Evolutionary conservation across 2,888 invertebrate genomes (phyloP).

Genomic region (Diogma glabrata): DNA sequence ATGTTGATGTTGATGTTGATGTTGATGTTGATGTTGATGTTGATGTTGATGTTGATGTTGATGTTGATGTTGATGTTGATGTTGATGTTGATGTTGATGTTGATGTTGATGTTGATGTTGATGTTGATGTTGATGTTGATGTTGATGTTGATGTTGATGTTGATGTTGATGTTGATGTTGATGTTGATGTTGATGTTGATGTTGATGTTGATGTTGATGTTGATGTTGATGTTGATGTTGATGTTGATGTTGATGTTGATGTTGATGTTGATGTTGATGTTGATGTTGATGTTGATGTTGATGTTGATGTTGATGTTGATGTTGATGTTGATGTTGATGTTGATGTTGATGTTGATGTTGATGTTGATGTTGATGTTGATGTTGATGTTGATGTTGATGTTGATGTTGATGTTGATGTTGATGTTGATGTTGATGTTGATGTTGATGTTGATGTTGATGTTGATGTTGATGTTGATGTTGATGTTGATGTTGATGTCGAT

Average conservation of each 20-base stretch:
- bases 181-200: conserved; percentile 12
- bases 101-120: conserved; percentile 12
- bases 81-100: conserved; percentile 11
- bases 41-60: conserved; percentile 12
- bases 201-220: conserved; percentile 11
- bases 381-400: conserved; percentile 12
- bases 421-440: conserved; percentile 12
- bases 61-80: conserved; percentile 11
- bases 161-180: conserved; percentile 12
- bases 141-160: conserved; percentile 12
- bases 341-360: conserved; percentile 12
- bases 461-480: conserved; percentile 12
- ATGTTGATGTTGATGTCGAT: too few relatives aligned
- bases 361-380: conserved; percentile 12
- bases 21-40: conserved; percentile 12
- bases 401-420: conserved; percentile 12
- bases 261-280: conserved; percentile 12
- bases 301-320: conserved; percentile 12
- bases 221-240: conserved; percentile 12
- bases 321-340: conserved; percentile 12
- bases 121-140: conserved; percentile 12
- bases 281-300: conserved; percentile 10
- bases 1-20: conserved; percentile 12
- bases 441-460: conserved; percentile 12
- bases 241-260: conserved; percentile 12